Conservation (phyloP, 2,888 invertebrate species). For the Brachylomia viminalis region DNA sequence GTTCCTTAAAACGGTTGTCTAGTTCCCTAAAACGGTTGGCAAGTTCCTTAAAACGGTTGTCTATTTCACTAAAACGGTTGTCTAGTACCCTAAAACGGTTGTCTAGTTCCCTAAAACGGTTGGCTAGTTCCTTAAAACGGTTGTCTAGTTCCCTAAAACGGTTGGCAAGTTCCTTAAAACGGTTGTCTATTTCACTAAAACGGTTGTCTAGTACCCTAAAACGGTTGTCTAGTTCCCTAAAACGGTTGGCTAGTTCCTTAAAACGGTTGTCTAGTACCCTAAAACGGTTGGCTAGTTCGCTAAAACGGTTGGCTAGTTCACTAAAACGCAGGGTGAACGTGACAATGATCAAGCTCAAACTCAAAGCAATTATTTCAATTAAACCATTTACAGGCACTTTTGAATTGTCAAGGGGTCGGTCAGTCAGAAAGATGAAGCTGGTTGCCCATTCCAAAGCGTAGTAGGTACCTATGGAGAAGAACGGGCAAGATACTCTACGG, state of each 20-base stretch:
- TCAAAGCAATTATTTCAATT: too few species aligned
- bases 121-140: background rate
- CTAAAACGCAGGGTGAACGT: background rate
- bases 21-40: background rate
- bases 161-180: background rate
- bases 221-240: background rate
- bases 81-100: background rate
- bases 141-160: background rate
- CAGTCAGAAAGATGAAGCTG: too few species aligned
- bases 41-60: background rate
- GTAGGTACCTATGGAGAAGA: too few species aligned
- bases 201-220: background rate
- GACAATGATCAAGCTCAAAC: too few species aligned
- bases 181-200: background rate
- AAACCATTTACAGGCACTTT: too few species aligned
- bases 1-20: background rate
- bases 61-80: background rate
- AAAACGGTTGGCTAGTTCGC: background rate
- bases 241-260: background rate
- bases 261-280: too few species aligned
- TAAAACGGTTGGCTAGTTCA: background rate
- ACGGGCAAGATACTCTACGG: too few species aligned
- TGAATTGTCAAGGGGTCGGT: too few species aligned
- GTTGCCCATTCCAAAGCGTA: too few species aligned
- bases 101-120: background rate